Conservation (phyloP, 2,888 invertebrate genomes). For the Syrista parreyssii region DNA sequence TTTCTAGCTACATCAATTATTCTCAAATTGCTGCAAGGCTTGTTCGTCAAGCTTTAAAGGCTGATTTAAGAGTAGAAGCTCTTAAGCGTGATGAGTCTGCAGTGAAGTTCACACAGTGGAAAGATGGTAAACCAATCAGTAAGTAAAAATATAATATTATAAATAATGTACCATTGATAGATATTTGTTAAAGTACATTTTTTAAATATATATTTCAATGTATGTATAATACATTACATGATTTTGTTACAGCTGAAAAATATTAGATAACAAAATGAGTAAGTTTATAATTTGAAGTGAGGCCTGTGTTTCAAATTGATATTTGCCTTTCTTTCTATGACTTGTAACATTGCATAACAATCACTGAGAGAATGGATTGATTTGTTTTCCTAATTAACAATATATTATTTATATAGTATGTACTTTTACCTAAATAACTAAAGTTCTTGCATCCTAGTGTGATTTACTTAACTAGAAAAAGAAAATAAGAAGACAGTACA, state of each 20-base stretch:
- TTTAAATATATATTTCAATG: slow-evolving; percentile 6
- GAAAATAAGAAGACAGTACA: too few species aligned
- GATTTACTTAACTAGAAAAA: too few species aligned
- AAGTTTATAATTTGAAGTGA: slow-evolving; percentile 7
- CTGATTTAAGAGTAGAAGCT: slow-evolving; percentile 79
- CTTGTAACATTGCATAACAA: too few species aligned
- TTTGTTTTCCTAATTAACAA: too few species aligned
- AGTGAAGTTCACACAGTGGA: slow-evolving; percentile 89
- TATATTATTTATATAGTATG: too few species aligned
- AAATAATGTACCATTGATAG: neutral
- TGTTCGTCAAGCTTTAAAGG: slow-evolving; percentile 83
- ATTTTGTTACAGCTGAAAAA: slow-evolving; percentile 52
- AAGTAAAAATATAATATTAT: slow-evolving; percentile 66
- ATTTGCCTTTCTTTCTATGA: too few species aligned
- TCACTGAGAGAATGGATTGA: too few species aligned
- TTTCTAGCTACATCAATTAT: slow-evolving; percentile 92
- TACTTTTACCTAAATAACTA: too few species aligned
- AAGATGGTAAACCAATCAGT: slow-evolving; percentile 88
- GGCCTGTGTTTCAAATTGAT: too few species aligned
- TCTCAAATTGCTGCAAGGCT: slow-evolving; percentile 92
- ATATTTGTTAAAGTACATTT: slow-evolving; percentile 1
- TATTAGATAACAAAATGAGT: slow-evolving; percentile 30
- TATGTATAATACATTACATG: slow-evolving; percentile 8
- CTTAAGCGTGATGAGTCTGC: slow-evolving; percentile 79
- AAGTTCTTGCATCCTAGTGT: too few species aligned